Percentiles rank a stretch among this genome's conserved stretches.
phyloP scores from a whole-genome alignment of 37 sponge, comb jelly and placozoan genomes.

The Dysidea cf. avara region DNA sequence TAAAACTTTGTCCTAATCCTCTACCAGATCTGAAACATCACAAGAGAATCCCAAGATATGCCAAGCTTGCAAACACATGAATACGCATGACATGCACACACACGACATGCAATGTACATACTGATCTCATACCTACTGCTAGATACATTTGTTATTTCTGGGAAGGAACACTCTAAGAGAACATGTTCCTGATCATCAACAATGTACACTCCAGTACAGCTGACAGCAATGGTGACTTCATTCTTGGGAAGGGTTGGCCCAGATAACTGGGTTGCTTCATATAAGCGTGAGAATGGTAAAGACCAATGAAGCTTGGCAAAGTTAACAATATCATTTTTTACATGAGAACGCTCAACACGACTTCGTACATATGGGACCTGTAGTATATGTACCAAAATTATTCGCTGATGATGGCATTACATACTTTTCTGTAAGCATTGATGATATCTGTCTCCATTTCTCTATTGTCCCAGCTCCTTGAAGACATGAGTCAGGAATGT shows the following conservation, averaged over 20 bases:
- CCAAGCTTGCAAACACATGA: too few relatives aligned
- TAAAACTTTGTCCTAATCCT: conserved; percentile 80
- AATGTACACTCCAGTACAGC: conserved; percentile 96
- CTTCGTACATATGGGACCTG: conserved; percentile 73
- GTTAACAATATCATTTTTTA: conserved; percentile 87
- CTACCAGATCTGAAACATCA: conserved; percentile 16
- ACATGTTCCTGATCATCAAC: conserved; percentile 96
- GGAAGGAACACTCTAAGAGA: conserved; percentile 90
- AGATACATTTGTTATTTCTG: conserved; percentile 84
- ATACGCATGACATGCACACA: too few relatives aligned
- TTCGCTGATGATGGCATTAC: not conserved
- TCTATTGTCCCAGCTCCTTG: conserved; percentile 67
- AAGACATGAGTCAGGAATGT: conserved; percentile 79
- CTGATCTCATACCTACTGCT: conserved; percentile 64
- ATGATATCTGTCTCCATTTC: conserved; percentile 76
- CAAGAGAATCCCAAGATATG: not conserved
- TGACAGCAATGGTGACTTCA: conserved; percentile 96
- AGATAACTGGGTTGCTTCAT: conserved; percentile 87
- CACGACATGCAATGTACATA: not conserved
- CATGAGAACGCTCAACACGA: conserved; percentile 57
- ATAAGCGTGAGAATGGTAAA: conserved; percentile 92
- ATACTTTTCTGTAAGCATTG: conserved; percentile 67
- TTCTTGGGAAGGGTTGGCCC: conserved; percentile 92
- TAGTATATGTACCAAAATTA: not conserved
- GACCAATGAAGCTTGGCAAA: conserved; percentile 93